phyloP scores from a whole-genome alignment of 2,797 vertebrate genomes.

The Hippocampus kuda region DNA sequence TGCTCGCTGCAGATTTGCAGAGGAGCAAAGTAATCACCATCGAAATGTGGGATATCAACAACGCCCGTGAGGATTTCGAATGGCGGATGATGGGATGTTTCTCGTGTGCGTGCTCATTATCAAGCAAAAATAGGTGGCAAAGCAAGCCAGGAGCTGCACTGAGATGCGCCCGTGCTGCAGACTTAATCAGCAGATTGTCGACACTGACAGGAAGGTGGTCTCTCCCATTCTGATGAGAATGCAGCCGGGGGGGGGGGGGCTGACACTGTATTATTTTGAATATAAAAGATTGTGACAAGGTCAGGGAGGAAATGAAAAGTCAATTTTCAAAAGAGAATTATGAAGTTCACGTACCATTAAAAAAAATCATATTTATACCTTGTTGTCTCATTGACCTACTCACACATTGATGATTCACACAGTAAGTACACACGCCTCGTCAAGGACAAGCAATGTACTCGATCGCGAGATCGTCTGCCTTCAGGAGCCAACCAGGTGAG shows the following conservation, averaged over 20 bases:
- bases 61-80: constrained; percentile 31
- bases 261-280: constrained; percentile 14
- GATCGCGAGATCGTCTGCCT: neutral
- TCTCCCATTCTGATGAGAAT: constrained; percentile 26
- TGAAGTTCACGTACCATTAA: no score
- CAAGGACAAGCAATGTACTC: neutral
- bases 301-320: constrained; percentile 30
- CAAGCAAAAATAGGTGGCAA: constrained; percentile 46
- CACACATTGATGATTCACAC: neutral
- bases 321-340: no score
- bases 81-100: constrained; percentile 31
- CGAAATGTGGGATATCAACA: constrained; percentile 41
- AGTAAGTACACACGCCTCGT: neutral
- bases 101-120: constrained; percentile 45
- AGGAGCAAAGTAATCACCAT: constrained; percentile 48
- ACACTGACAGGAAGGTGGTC: constrained; percentile 15
- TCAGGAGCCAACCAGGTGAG: neutral
- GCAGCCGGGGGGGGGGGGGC: neutral
- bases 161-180: constrained; percentile 22
- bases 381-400: neutral
- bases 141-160: constrained; percentile 34
- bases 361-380: neutral
- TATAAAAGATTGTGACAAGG: constrained; percentile 23
- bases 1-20: constrained; percentile 35
- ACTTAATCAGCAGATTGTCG: constrained; percentile 48